phyloP scores from a whole-genome alignment of 2,888 invertebrate genomes.

The Lepidocyrtinus sp. region DNA sequence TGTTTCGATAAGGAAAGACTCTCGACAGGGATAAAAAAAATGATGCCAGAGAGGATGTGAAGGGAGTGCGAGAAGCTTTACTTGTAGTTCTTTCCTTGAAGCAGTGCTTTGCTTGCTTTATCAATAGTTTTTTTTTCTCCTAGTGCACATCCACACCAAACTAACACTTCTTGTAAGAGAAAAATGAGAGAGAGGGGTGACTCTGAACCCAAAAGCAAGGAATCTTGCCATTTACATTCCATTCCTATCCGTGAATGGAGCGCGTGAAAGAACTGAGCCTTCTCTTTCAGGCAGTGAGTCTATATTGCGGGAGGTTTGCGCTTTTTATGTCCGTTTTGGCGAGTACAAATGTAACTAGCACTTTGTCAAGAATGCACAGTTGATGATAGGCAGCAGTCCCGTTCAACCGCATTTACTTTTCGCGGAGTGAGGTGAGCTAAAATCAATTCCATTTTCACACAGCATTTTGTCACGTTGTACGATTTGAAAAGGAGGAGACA shows the following conservation, averaged over 20 bases:
- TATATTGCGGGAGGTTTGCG: background rate
- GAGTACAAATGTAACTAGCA: constrained; percentile 4
- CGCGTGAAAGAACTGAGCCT: background rate
- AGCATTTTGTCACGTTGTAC: constrained; percentile 17
- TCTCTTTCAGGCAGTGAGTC: background rate
- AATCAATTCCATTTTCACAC: background rate
- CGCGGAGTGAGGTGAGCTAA: background rate
- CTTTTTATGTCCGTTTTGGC: background rate
- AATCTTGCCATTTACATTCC: constrained; percentile 59
- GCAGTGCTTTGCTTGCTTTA: constrained; percentile 26
- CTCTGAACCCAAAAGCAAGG: constrained; percentile 47
- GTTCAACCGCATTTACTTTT: constrained; percentile 3
- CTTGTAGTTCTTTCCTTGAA: background rate
- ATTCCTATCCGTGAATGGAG: constrained; percentile 55
- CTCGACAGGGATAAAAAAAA: background rate
- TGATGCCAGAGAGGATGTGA: background rate
- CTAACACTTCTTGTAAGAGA: background rate
- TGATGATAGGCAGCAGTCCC: constrained; percentile 22
- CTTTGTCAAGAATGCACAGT: constrained; percentile 39
- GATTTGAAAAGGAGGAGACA: constrained; percentile 1
- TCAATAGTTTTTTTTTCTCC: constrained; percentile 16
- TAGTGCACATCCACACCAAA: constrained; percentile 10
- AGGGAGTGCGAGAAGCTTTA: constrained; percentile 3
- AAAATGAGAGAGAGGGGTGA: constrained; percentile 29
- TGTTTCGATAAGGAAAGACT: no score